Conservation (phyloP, 2,797 vertebrate species). For the Ctenopoma kingsleyae region DNA sequence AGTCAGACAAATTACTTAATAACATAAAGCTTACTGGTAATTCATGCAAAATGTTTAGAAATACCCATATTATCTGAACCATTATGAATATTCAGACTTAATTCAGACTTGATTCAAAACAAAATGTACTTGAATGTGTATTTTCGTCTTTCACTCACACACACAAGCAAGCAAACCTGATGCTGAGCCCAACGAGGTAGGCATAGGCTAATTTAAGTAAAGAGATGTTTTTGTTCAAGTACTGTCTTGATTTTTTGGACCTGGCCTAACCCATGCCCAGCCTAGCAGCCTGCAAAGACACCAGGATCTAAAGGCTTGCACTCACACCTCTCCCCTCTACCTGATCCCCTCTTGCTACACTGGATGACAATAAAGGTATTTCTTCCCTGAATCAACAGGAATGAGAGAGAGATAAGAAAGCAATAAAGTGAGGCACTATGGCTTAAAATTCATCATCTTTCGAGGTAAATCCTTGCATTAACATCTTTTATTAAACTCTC, state of each 20-base stretch:
- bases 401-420: slow-evolving; percentile 1
- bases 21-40: too few relatives aligned
- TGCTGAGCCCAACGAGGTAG: slow-evolving; percentile 47
- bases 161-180: slow-evolving; percentile 22
- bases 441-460: neutral
- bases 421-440: neutral
- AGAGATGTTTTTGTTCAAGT: slow-evolving; percentile 66
- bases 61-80: too few relatives aligned
- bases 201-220: slow-evolving; percentile 62
- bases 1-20: too few relatives aligned
- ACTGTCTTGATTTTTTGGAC: slow-evolving; percentile 55
- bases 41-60: too few relatives aligned
- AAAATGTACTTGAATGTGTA: too few relatives aligned
- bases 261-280: slow-evolving; percentile 36
- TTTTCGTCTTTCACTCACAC: too few relatives aligned
- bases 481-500: neutral
- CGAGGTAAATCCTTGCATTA: neutral
- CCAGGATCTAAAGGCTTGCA: slow-evolving; percentile 79
- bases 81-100: too few relatives aligned
- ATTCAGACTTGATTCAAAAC: too few relatives aligned
- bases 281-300: slow-evolving; percentile 46
- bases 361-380: slow-evolving; percentile 80
- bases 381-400: slow-evolving; percentile 76
- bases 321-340: slow-evolving; percentile 79
- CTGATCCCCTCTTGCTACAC: slow-evolving; percentile 86